Base-by-base conservation (phyloP, 2,888 invertebrate species). In the Barypeithes pellucidus region DNA sequence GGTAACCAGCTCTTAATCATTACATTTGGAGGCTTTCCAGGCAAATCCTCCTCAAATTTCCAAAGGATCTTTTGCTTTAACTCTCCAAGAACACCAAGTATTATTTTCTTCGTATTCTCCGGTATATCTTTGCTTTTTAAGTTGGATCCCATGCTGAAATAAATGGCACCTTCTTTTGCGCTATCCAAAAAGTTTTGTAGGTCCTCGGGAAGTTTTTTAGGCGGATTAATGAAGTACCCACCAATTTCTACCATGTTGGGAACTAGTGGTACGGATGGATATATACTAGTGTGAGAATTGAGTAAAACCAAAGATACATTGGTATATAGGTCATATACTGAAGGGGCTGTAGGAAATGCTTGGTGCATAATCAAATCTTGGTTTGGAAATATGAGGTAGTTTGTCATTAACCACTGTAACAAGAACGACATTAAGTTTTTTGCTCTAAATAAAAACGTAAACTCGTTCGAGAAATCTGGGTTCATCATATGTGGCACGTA, bases 31-130 rank as follows among this genome's bases (percentile, higher is more conserved):
- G 91, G 88, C 78, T 89, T 87, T 24, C 88, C 88, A 2, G 87
- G n/a, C n/a, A n/a, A n/a, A n/a, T n/a, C n/a, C n/a, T n/a, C n/a
- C n/a, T n/a, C n/a, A n/a, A n/a, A n/a, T 85, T 93, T 92, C 92
- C 92, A 92, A n/a, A 93, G 79, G 0, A 93, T 89, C 2, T 88
- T 89, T 75, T 91, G 90, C 75, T 91, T 90, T 0, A 92, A 78
- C 72, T 86, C 87, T 0, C 88, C 85, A 59, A 93, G 89, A 2
- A 88, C 89, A 66, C 89, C 88, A 8, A 90, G 82, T 36, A 93
- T 87, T 0, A 85, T 87, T 18, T 87, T 81, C 24, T 87, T 84
- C 74, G 87, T 89, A 1, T 88, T 87, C 0, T 81, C 78, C 0
- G 89, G 87, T 69, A 93, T 81, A 76, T 90, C 87, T 8, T 87